A percentile compares a stretch with the other conserved stretches of the same genome.
Conservation (phyloP, 2,113 vertebrate genomes). For the Irena cyanogastra region DNA sequence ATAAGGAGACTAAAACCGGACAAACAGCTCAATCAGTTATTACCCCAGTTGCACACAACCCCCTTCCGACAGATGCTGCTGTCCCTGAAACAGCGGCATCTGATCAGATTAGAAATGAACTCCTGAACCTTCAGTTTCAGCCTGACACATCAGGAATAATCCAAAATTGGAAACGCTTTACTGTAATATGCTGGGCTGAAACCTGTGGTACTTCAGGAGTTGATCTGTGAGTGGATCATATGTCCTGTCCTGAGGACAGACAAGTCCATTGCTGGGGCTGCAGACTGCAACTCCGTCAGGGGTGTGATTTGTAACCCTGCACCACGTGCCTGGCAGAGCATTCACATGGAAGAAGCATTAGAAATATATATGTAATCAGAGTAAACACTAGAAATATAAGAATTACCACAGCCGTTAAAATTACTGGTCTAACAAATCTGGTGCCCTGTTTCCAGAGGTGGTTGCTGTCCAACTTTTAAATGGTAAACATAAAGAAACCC, state of each 20-base stretch:
- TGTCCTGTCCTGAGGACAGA: neutral
- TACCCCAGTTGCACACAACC: neutral
- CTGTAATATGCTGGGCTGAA: neutral
- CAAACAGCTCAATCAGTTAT: slow-evolving; percentile 3
- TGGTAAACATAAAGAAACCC: neutral
- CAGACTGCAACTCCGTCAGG: neutral
- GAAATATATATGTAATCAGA: neutral
- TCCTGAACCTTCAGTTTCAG: slow-evolving; percentile 8
- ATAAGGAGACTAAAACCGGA: neutral
- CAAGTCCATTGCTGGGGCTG: neutral
- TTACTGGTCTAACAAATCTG: neutral
- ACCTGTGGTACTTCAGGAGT: neutral
- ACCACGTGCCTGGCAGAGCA: neutral
- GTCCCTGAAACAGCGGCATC: neutral
- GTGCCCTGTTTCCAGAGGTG: neutral
- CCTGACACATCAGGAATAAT: neutral
- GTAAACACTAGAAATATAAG: neutral
- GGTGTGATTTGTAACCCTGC: neutral
- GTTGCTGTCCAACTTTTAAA: neutral
- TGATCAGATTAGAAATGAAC: slow-evolving; percentile 45
- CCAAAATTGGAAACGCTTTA: neutral
- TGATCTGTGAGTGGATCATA: neutral
- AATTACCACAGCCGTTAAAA: neutral
- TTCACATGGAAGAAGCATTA: neutral
- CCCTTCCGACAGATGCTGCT: slow-evolving; percentile 23